Conservation (phyloP, 92 coral and sea anemone genomes). For the Anthopleura xanthogrammica region DNA sequence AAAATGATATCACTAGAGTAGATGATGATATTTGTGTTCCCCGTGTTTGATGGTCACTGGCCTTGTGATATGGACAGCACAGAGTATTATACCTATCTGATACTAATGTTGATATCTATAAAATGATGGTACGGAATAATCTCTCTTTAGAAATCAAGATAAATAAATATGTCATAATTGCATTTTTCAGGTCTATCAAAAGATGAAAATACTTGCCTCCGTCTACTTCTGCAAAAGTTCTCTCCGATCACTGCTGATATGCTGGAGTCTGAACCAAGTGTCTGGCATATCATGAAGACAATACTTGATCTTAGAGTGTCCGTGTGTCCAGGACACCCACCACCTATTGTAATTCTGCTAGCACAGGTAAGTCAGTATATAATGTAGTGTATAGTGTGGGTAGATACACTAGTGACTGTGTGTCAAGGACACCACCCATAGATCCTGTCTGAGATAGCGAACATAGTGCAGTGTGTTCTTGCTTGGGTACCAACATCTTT, state of each 20-base stretch:
- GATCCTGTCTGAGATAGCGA: too few species aligned
- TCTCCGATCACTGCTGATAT: conserved; percentile 56
- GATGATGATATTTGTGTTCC: conserved; percentile 67
- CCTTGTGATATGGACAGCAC: conserved; percentile 49
- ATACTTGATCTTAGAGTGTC: conserved; percentile 36
- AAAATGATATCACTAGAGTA: not conserved
- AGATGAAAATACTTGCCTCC: conserved; percentile 62
- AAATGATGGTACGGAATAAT: not conserved
- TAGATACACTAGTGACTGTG: conserved; percentile 14
- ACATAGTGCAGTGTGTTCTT: too few species aligned
- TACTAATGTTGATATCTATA: conserved; percentile 12
- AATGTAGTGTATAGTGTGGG: conserved; percentile 14
- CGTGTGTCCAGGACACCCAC: conserved; percentile 53
- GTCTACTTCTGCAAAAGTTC: conserved; percentile 60
- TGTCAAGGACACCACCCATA: conserved; percentile 65
- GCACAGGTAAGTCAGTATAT: conserved; percentile 17
- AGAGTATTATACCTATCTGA: conserved; percentile 35
- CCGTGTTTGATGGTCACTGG: conserved; percentile 61
- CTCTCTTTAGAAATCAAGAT: too few species aligned
- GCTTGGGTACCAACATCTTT: too few species aligned
- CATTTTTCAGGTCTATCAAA: conserved; percentile 24
- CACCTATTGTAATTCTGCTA: conserved; percentile 64
- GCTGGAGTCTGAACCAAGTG: conserved; percentile 59
- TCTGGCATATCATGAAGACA: conserved; percentile 50
- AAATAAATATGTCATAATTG: not conserved